phyloP scores from a whole-genome alignment of 2,113 vertebrate species.

The Podarcis cretensis region DNA sequence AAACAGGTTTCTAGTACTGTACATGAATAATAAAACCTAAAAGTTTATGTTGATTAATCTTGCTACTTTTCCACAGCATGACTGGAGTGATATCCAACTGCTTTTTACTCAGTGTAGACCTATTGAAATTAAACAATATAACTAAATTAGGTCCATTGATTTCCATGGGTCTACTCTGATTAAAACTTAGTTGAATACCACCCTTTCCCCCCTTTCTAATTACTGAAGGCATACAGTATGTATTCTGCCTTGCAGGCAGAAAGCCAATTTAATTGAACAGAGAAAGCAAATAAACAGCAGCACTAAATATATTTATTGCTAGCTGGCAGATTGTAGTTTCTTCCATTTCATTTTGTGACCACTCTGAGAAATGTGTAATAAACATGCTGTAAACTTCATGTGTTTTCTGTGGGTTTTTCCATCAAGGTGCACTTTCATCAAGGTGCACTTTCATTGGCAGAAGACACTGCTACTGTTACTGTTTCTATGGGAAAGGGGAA shows the following conservation, averaged over 20 bases:
- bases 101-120: no score
- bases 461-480: no score
- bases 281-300: background rate
- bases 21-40: background rate
- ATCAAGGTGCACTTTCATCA: background rate
- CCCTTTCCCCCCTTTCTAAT: background rate
- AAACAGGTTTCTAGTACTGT: background rate
- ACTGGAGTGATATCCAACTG: background rate
- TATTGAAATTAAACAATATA: no score
- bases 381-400: background rate
- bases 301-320: conserved; percentile 3
- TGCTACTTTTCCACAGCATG: background rate
- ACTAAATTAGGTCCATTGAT: no score
- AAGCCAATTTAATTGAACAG: conserved; percentile 1
- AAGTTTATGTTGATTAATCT: background rate
- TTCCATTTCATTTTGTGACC: conserved; percentile 8
- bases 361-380: background rate
- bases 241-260: conserved; percentile 2
- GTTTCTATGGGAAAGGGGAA: background rate
- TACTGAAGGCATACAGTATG: background rate
- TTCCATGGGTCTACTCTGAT: no score
- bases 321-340: background rate
- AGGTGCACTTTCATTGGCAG: background rate
- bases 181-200: no score
- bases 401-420: background rate